Evolutionary conservation across 2,797 vertebrate species (phyloP).

Genomic region (Podarcis siculus): DNA sequence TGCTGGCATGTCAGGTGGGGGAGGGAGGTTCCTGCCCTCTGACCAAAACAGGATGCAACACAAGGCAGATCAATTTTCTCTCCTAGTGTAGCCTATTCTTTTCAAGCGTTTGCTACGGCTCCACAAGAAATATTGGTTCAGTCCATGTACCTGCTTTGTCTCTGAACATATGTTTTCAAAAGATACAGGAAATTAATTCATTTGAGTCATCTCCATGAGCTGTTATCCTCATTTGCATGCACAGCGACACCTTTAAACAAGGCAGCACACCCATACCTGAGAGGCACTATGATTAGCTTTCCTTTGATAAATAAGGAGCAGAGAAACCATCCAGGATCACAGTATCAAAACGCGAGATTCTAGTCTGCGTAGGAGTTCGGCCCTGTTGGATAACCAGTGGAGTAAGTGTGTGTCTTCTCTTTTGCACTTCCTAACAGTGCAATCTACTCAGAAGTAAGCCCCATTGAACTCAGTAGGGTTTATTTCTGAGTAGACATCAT

Average conservation of each 20-base stretch:
- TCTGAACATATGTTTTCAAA: background rate
- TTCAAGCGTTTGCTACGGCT: background rate
- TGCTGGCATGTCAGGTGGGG: background rate
- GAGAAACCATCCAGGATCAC: background rate
- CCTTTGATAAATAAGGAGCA: conserved; percentile 3
- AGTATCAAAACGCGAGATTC: background rate
- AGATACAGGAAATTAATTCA: conserved; percentile 15
- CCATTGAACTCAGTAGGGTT: background rate
- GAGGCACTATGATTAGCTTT: background rate
- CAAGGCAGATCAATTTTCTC: background rate
- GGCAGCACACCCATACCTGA: background rate
- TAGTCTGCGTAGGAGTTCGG: background rate
- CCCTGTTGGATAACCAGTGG: background rate
- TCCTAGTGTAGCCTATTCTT: background rate
- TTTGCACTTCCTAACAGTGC: background rate
- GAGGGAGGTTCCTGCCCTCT: background rate
- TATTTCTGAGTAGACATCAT: background rate
- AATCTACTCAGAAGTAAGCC: background rate
- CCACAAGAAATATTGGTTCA: background rate
- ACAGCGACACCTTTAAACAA: conserved; percentile 4
- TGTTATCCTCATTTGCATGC: conserved; percentile 3
- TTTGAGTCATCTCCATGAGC: background rate
- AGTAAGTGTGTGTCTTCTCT: background rate
- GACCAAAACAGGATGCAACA: background rate
- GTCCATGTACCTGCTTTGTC: background rate